Conservation (phyloP, 2,888 invertebrate genomes). For the Hyppa rectilinea region DNA sequence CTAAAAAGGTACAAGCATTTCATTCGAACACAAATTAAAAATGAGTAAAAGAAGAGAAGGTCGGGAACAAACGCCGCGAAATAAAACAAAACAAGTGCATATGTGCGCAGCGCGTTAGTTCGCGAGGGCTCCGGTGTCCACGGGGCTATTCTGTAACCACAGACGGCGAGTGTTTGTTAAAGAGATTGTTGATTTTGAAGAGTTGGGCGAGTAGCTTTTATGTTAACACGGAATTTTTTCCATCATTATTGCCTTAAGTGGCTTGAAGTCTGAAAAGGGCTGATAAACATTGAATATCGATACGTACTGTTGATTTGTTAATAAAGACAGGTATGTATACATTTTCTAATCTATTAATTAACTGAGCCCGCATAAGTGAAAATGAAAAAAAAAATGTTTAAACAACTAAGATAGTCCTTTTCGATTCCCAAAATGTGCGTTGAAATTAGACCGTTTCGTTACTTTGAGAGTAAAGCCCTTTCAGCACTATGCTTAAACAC, state of each 20-base stretch:
- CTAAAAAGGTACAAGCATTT: constrained; percentile 56
- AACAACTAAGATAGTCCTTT: background rate
- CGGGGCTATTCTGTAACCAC: constrained; percentile 46
- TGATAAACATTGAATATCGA: background rate
- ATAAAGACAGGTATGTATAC: background rate
- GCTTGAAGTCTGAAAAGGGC: background rate
- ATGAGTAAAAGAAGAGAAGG: constrained; percentile 56
- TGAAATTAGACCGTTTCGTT: background rate
- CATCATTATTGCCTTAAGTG: background rate
- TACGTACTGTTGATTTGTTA: background rate
- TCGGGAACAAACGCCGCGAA: constrained; percentile 53
- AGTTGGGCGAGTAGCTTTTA: background rate
- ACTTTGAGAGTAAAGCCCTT: constrained; percentile 9
- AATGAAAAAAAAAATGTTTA: background rate
- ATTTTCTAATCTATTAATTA: background rate
- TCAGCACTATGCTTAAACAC: constrained; percentile 5
- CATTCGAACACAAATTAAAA: constrained; percentile 62
- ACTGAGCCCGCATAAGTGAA: background rate
- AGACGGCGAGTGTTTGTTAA: background rate
- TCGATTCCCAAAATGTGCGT: background rate
- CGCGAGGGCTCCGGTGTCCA: constrained; percentile 33
- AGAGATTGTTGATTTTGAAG: constrained; percentile 5
- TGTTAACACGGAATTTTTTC: background rate
- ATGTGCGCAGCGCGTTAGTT: constrained; percentile 56
- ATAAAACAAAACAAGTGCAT: constrained; percentile 61